phyloP scores from a whole-genome alignment of 1,140 invertebrate genomes.

The Maconellicoccus hirsutus region DNA sequence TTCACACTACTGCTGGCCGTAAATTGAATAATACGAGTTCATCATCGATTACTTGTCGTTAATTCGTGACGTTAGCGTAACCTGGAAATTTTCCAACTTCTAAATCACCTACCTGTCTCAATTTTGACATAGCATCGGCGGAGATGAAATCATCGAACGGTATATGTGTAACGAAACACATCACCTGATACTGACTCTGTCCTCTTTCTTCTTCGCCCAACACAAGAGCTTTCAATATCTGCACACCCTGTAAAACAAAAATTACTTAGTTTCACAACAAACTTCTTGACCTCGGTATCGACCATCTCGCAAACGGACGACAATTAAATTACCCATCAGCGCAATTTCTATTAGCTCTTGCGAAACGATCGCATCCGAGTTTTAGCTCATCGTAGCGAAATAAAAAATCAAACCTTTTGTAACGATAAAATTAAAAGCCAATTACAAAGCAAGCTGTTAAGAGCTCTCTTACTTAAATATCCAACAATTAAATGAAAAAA shows the following conservation, averaged over 20 bases:
- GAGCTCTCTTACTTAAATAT: too few species aligned
- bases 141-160: constrained; percentile 87
- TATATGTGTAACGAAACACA: constrained; percentile 85
- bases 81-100: not conserved
- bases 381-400: too few species aligned
- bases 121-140: constrained; percentile 90
- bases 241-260: constrained; percentile 59
- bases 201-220: constrained; percentile 90
- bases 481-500: too few species aligned
- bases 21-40: not conserved
- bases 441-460: too few species aligned
- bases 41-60: not conserved
- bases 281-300: not conserved
- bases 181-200: constrained; percentile 76
- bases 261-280: constrained; percentile 22
- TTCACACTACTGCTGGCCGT: too few species aligned
- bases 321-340: too few species aligned
- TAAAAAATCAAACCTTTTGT: too few species aligned
- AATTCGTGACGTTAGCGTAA: not conserved
- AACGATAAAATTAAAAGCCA: too few species aligned
- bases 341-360: too few species aligned
- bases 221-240: constrained; percentile 80
- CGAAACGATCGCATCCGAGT: too few species aligned
- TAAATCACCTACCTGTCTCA: constrained; percentile 57
- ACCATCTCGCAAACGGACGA: too few species aligned